Percentiles rank a stretch among this genome's conserved stretches.
These are phyloP conservation scores for Cosmia trapezina DNA, from an alignment of 2,888 invertebrate genomes.

Conservation along the genomic window DNA sequence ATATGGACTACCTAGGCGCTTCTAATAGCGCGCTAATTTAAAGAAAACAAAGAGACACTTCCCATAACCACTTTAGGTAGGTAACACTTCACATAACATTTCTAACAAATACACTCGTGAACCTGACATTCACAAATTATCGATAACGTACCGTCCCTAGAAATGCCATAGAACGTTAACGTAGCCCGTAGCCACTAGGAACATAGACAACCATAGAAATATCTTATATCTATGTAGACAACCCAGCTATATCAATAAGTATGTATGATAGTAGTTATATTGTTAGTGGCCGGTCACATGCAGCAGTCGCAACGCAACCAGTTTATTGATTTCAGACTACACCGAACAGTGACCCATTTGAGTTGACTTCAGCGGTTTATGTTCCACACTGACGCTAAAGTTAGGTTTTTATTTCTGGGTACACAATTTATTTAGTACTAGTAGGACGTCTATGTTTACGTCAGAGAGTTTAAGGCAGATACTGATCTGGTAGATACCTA, in stretches of 20 bases:
- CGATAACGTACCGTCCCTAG: constrained; percentile 13
- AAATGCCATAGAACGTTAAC: constrained; percentile 10
- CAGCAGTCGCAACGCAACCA: constrained; percentile 51
- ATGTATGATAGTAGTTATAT: not conserved
- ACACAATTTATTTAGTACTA: too few relatives aligned
- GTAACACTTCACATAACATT: too few relatives aligned
- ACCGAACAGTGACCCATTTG: constrained; percentile 44
- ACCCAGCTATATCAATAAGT: not conserved
- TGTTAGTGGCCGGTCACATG: constrained; percentile 32
- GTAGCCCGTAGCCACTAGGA: not conserved
- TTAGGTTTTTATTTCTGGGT: constrained; percentile 21
- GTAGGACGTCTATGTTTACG: too few relatives aligned
- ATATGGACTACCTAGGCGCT: not conserved
- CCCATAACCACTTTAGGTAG: not conserved
- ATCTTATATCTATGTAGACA: too few relatives aligned
- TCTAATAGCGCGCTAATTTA: not conserved
- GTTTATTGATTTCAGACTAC: constrained; percentile 54
- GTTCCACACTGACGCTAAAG: constrained; percentile 8
- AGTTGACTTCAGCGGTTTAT: constrained; percentile 28
- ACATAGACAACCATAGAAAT: not conserved
- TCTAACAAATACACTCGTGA: too few relatives aligned
- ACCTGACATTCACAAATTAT: too few relatives aligned
- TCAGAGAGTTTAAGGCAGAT: too few relatives aligned
- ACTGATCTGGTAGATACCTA: too few relatives aligned
- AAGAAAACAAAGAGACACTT: constrained; percentile 6